Evolutionary conservation across 2,797 vertebrate genomes (phyloP), one percentile per base, ranked within the genome.

Genomic region (Mycteria americana): DNA sequence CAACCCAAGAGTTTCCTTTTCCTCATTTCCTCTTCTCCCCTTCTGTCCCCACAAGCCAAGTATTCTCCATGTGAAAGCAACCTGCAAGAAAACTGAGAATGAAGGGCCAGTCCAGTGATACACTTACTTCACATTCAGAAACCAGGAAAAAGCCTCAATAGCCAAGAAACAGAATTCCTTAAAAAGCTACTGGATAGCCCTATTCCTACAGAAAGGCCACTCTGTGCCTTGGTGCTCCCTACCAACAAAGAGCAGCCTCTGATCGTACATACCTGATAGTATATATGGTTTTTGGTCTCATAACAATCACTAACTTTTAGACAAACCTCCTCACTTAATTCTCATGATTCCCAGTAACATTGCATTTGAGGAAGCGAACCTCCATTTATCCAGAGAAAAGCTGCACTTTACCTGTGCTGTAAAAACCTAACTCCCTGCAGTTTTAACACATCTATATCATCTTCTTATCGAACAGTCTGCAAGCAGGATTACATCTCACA

Each of bases 11-110:
- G 41, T 39, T 75, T 88, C 77, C 41, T 93, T 95, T 90, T 86
- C 79, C 89, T 95, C n/a, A 88, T 76, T 82, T 93, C 63, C 21
- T 91, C 63, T 96, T 94, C 73, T 94, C 74, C 91, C 82, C 37
- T 90, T 95, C 88, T 43, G 65, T 87, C 56, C 80, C 77, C 63
- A 56, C 45, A 93, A 72, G 68, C 60, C 82, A 95, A 94, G 64
- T 83, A 91, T 43, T 89, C 60, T 88, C 60, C 86, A 89, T 7
- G 14, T 75, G 64, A 94, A 89, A 93, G 68, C 60, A 92, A 89
- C 62, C 78, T 94, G 68, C 43, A 90, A 94, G 54, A 87, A 92
- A 95, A 93, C 90, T 93, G 59, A 91, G 48, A 93, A 92, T 53
- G 68, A 88, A 95, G 70, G 81, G 69, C 84, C 53, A 87, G 60